Base-by-base conservation (phyloP, 1,140 invertebrate genomes). In the Lordiphosa clarofinis region DNA sequence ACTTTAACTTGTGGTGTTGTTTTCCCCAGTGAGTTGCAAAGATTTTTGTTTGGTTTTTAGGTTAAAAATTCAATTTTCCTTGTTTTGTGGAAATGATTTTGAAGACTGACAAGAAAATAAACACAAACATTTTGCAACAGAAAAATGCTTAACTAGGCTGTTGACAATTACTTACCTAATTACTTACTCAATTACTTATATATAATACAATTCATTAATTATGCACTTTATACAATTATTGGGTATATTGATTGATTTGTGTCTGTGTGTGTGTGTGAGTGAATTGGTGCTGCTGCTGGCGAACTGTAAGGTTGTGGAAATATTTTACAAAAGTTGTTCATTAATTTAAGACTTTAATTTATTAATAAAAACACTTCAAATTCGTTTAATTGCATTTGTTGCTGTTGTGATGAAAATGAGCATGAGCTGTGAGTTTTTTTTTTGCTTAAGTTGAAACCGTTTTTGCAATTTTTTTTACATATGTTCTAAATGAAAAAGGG, bases 11-110 rank as follows among this genome's bases (percentile, higher is more conserved):
- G 86, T 87, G 86, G 86, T 87, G 86, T 87, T 87, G 86, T 87
- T 87, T 87, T 87, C 86, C 73, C 86, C 86, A 87, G 86, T 87
- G 86, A 87, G 56, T 79, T 86, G 73, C 79, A 84, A 86, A 65
- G 66, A 52, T 58, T 44, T 71, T 73, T 74, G 57, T 60, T 43
- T 66, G 39, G 33, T 36, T 57, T 56, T 50, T 69, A 61, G 59
- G 78, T 68, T 81, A 84, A 84, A 82, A 82, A 78, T 76, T 66
- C 75, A 81, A 72, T 71, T 56, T 56, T 56, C 55, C 58, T 28
- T 49, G 36, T 4, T 33, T 63, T 37, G 39, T 36, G 39, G 61
- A 64, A 54, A 24, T 56, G 33, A 31, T 53, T 71, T 52, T 36
- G 63, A 70, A 54, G 54, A 64, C 63, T 50, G 38, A 38, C 71